Conservation (phyloP, 2,113 vertebrate species). For the Leptosomus discolor region DNA sequence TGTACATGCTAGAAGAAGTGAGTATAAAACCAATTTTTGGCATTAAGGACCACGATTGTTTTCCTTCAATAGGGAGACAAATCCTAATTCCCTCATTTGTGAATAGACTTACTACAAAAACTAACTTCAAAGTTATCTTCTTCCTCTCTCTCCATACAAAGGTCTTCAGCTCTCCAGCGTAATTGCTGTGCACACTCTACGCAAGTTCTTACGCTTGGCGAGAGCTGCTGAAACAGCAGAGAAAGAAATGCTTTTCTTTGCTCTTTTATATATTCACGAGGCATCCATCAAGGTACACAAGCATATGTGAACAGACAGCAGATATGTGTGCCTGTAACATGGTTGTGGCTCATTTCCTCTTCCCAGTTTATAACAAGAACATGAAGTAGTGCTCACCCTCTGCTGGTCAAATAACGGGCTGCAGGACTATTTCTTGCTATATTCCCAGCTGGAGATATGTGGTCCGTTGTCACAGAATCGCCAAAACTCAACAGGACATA, state of each 20-base stretch:
- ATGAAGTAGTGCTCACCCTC: slow-evolving; percentile 77
- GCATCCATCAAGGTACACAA: neutral
- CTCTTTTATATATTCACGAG: neutral
- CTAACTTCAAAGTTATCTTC: neutral
- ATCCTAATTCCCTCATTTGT: neutral
- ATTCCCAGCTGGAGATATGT: slow-evolving; percentile 97
- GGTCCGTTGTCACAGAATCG: slow-evolving; percentile 97
- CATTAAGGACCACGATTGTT: neutral
- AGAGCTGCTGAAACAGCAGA: neutral
- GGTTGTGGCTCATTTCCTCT: neutral
- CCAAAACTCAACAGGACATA: slow-evolving; percentile 91
- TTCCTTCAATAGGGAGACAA: neutral
- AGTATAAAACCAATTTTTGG: neutral
- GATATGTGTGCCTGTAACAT: neutral
- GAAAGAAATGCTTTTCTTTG: neutral
- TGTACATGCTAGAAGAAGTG: neutral
- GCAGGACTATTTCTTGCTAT: slow-evolving; percentile 93
- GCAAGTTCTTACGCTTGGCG: neutral
- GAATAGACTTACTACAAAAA: neutral
- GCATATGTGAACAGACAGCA: neutral
- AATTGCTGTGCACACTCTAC: neutral
- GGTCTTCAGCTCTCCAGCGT: neutral
- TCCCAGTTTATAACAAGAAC: neutral
- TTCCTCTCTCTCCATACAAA: neutral
- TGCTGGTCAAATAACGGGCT: slow-evolving; percentile 86